A percentile compares a stretch with the other conserved stretches of the same genome.
Conservation (phyloP, 1,140 invertebrate genomes). For the Trichoplusia ni region DNA sequence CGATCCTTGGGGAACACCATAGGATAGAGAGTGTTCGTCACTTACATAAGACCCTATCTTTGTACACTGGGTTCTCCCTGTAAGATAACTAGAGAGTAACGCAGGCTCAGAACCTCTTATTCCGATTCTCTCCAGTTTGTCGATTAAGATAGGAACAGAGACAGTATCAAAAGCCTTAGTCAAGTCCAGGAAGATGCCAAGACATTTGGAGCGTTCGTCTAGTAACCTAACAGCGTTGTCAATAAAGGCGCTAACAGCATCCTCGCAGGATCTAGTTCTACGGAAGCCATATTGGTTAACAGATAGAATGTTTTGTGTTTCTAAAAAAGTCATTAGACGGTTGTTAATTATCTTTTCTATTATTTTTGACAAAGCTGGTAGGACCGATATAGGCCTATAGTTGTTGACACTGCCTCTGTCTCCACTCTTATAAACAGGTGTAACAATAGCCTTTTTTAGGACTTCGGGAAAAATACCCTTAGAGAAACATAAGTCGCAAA, state of each 20-base stretch:
- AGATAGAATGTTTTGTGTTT: constrained; percentile 12
- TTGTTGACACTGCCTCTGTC: constrained; percentile 11
- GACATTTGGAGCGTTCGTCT: neutral
- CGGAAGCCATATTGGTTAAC: neutral
- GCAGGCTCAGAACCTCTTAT: neutral
- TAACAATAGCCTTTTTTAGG: neutral
- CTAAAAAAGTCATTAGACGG: neutral
- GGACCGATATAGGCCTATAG: constrained; percentile 12
- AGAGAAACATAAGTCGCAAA: neutral
- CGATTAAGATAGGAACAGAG: no score
- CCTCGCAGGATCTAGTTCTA: neutral
- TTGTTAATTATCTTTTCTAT: constrained; percentile 4
- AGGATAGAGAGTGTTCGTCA: neutral
- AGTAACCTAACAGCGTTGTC: neutral
- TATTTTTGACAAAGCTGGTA: constrained; percentile 14
- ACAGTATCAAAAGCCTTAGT: no score
- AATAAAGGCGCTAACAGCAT: neutral
- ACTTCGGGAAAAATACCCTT: neutral
- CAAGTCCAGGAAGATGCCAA: constrained; percentile 1
- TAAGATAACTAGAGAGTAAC: neutral
- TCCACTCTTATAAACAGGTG: constrained; percentile 9
- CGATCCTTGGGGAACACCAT: neutral
- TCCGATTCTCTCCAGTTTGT: neutral
- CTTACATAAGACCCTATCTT: neutral
- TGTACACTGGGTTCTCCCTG: neutral